Evolutionary conservation across 2,888 invertebrate species (phyloP).

Genomic region (Imbricaverruca yamaguchii): DNA sequence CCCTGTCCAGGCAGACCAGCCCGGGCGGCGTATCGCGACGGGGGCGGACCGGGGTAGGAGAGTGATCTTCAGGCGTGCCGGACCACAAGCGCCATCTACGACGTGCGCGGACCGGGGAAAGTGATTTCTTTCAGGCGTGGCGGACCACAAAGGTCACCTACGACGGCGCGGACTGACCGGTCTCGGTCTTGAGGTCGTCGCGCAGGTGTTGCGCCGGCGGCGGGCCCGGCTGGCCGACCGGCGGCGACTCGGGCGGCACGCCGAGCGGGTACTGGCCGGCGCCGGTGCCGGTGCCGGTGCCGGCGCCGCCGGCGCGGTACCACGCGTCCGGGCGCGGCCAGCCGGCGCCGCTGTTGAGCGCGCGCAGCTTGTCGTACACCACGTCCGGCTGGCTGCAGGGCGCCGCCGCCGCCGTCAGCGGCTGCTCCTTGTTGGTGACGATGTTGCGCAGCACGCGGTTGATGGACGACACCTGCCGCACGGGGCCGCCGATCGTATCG

Average conservation of each 20-base stretch:
- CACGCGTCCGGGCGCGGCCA: constrained; percentile 36
- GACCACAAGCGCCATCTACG: too few species aligned
- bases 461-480: constrained; percentile 84
- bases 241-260: constrained; percentile 65
- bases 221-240: constrained; percentile 37
- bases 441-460: constrained; percentile 94
- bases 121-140: too few species aligned
- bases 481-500: background rate
- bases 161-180: background rate
- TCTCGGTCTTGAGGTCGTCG: constrained; percentile 12
- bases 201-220: background rate
- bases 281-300: constrained; percentile 40
- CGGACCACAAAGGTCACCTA: too few species aligned
- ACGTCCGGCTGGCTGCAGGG: constrained; percentile 80
- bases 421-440: constrained; percentile 93
- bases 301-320: constrained; percentile 39
- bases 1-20: too few species aligned
- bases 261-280: constrained; percentile 77
- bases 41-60: too few species aligned
- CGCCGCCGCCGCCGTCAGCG: constrained; percentile 50
- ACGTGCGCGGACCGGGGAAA: too few species aligned
- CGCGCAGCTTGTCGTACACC: constrained; percentile 54
- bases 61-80: too few species aligned
- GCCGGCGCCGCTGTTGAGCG: background rate
- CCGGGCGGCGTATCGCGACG: too few species aligned